A percentile compares a stretch with the other conserved stretches of the same genome.
Evolutionary conservation across 2,888 invertebrate genomes (phyloP).

Genomic region (Myopa testacea): DNA sequence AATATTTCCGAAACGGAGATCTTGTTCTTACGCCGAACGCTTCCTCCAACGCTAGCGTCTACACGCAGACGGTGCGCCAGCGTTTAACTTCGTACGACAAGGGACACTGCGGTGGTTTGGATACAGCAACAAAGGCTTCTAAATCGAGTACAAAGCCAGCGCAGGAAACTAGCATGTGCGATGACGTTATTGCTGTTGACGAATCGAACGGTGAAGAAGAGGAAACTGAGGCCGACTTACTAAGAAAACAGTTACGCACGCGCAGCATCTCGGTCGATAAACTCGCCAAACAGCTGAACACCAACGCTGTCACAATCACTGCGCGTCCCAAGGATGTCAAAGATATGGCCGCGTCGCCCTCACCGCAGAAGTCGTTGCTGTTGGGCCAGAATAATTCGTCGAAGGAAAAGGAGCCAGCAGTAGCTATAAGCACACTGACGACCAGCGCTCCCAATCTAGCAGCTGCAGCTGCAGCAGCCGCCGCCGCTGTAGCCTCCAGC

Average conservation of each 20-base stretch:
- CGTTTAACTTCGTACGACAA: slow-evolving; percentile 83
- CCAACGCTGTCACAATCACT: slow-evolving; percentile 66
- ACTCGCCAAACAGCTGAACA: slow-evolving; percentile 62
- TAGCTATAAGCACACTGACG: slow-evolving; percentile 36
- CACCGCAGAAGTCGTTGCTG: slow-evolving; percentile 47
- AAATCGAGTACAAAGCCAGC: not conserved
- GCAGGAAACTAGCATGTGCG: not conserved
- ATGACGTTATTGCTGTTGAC: slow-evolving; percentile 28
- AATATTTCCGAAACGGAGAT: slow-evolving; percentile 86
- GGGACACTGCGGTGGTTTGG: slow-evolving; percentile 61
- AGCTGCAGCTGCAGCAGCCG: slow-evolving; percentile 46
- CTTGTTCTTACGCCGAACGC: slow-evolving; percentile 80
- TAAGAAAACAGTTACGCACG: slow-evolving; percentile 46
- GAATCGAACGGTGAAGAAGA: slow-evolving; percentile 34
- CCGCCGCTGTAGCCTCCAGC: slow-evolving; percentile 43
- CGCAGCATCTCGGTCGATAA: slow-evolving; percentile 63
- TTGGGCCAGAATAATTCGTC: slow-evolving; percentile 7
- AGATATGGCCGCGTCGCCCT: slow-evolving; percentile 41
- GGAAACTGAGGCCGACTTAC: slow-evolving; percentile 7
- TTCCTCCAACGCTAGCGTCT: slow-evolving; percentile 79
- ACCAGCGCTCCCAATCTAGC: slow-evolving; percentile 41
- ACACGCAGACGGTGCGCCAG: slow-evolving; percentile 84
- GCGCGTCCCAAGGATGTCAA: slow-evolving; percentile 62
- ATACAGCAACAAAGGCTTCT: slow-evolving; percentile 44
- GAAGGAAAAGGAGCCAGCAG: slow-evolving; percentile 53